A percentile compares a stretch with the other conserved stretches of the same genome.
These are phyloP conservation scores for Littorina saxatilis DNA, from an alignment of 1,140 invertebrate genomes.

Conservation along the genomic window DNA sequence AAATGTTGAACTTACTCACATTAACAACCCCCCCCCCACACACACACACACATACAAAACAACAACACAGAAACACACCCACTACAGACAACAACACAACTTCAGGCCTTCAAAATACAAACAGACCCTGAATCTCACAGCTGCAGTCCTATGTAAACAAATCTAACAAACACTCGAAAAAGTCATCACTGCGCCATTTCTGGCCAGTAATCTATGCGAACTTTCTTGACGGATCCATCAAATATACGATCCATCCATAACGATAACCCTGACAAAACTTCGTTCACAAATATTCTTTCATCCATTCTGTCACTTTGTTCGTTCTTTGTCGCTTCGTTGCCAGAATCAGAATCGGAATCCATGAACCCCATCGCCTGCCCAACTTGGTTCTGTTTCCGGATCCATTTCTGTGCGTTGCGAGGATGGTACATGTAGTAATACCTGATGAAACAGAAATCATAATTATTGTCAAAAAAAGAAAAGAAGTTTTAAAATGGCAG, in stretches of 20 bases:
- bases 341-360: slow-evolving; percentile 55
- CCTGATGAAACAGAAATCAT: slow-evolving; percentile 69
- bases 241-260: slow-evolving; percentile 98
- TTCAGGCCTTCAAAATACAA: too few species aligned
- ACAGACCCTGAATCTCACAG: too few species aligned
- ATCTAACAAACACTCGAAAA: too few species aligned
- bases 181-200: slow-evolving; percentile 47
- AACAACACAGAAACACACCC: too few species aligned
- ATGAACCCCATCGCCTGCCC: slow-evolving; percentile 53
- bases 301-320: slow-evolving; percentile 43
- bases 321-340: slow-evolving; percentile 39
- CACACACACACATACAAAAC: too few species aligned
- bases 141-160: too few species aligned
- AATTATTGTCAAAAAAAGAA: too few species aligned
- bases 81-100: too few species aligned
- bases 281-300: slow-evolving; percentile 78
- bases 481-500: too few species aligned
- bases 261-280: slow-evolving; percentile 92
- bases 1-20: too few species aligned
- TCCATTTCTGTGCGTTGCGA: slow-evolving; percentile 78
- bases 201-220: slow-evolving; percentile 98
- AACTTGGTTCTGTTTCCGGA: slow-evolving; percentile 48
- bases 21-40: too few species aligned
- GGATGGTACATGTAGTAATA: slow-evolving; percentile 91
- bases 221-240: slow-evolving; percentile 95